Base-by-base conservation (phyloP, 1,140 invertebrate species). In the Bombus terrestris region DNA sequence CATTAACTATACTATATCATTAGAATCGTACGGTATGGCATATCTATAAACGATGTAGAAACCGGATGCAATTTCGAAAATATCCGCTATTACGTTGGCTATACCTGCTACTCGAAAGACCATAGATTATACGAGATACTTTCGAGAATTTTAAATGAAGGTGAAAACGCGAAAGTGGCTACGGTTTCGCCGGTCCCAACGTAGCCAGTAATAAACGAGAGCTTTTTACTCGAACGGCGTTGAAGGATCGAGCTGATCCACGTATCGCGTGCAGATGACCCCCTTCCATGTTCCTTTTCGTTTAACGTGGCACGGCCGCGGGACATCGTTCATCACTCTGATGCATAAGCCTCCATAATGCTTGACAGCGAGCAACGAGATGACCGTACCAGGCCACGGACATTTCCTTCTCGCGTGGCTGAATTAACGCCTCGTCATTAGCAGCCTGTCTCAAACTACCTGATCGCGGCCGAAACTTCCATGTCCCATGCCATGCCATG, bases 361-460 rank as follows among this genome's bases (percentile, higher is more conserved):
- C 85, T 88, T 83, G 88, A 92, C 89, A 87, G 86, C 72, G 78
- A 88, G 81, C 84, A 83, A 66, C 89, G 83, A 89, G 87, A 87
- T 89, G 81, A 86, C 83, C 88, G 77, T 88, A 85, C 86, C 89
- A 87, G 68, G 80, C 83, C 82, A 81, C 82, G 87, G 87, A 85
- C 83, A 88, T 92, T 90, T 92, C 88, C 91, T 91, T 87, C 84
- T 86, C 91, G 71, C 75, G 66, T 76, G 78, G 88, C 89, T 92
- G 90, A 93, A 94, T 94, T 93, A 94, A 92, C 92, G 93, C 90
- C 92, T 93, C 91, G 91, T 94, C 93, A 93, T 94, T 94, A 94
- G 89, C 81, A 90, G 86, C 86, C 39, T 71, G 25, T 86, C 82
- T 77, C 83, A 32, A 78, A 77, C 84, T 66, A 83, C 83, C 86